Evolutionary conservation across 1,140 invertebrate species (phyloP).

Genomic region (Musca domestica): DNA sequence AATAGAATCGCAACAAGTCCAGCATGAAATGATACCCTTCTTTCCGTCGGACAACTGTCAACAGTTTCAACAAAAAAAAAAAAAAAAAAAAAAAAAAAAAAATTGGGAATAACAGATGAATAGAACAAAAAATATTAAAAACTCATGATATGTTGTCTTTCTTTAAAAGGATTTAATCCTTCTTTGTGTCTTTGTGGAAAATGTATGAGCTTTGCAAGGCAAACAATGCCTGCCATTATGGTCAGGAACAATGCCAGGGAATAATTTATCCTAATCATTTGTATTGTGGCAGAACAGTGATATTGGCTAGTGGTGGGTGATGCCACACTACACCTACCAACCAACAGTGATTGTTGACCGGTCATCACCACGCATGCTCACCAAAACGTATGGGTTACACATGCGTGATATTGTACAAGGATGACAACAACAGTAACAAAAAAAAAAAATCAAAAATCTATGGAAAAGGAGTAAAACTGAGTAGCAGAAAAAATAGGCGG

Average conservation of each 20-base stretch:
- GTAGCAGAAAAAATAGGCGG: background rate
- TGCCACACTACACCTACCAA: background rate
- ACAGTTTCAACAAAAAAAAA: background rate
- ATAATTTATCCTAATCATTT: constrained; percentile 8
- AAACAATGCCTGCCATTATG: background rate
- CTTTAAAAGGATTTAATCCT: background rate
- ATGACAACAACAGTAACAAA: too few relatives aligned
- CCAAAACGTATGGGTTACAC: background rate
- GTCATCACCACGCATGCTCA: background rate
- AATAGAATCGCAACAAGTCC: background rate
- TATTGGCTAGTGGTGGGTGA: constrained; percentile 8
- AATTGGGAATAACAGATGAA: too few relatives aligned
- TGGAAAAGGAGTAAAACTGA: too few relatives aligned
- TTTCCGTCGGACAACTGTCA: constrained; percentile 8
- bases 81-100: background rate
- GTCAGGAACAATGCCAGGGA: background rate
- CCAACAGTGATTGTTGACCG: too few relatives aligned
- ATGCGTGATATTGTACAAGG: too few relatives aligned
- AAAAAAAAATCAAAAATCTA: too few relatives aligned
- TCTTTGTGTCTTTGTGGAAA: background rate
- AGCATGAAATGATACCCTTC: constrained; percentile 5
- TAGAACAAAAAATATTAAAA: too few relatives aligned
- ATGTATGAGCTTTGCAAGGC: background rate
- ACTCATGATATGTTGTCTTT: background rate
- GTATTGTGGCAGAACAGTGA: background rate